A percentile compares a stretch with the other conserved stretches of the same genome.
Conservation (phyloP, 2,797 vertebrate genomes). For the Ctenopoma kingsleyae region DNA sequence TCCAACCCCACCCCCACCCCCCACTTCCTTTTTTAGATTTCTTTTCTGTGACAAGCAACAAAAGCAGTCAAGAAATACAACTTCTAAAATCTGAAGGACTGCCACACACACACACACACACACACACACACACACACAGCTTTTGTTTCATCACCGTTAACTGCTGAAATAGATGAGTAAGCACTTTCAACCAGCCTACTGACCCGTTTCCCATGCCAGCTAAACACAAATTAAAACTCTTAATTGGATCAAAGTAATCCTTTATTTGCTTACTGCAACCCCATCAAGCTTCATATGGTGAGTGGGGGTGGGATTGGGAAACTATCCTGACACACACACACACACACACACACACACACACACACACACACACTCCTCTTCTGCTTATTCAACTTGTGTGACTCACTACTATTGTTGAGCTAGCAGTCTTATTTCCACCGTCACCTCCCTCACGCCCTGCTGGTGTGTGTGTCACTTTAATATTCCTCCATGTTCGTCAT, state of each 20-base stretch:
- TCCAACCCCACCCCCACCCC: conserved; percentile 24
- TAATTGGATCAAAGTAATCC: conserved; percentile 36
- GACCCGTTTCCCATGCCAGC: conserved; percentile 58
- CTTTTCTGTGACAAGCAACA: conserved; percentile 6
- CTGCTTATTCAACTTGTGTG: conserved; percentile 41
- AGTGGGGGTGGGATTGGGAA: neutral
- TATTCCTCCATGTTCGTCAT: conserved; percentile 54
- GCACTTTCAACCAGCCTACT: conserved; percentile 54
- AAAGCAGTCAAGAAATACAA: neutral
- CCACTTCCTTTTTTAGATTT: conserved; percentile 12
- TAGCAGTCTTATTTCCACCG: conserved; percentile 18
- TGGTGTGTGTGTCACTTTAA: conserved; percentile 59
- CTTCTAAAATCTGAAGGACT: neutral
- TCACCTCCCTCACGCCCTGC: conserved; percentile 3
- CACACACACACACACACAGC: conserved; percentile 13
- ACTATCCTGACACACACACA: neutral
- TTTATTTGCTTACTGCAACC: neutral
- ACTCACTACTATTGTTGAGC: conserved; percentile 44
- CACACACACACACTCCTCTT: conserved; percentile 12
- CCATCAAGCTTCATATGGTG: neutral
- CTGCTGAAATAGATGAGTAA: conserved; percentile 36
- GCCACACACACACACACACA: conserved; percentile 19
- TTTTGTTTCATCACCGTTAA: conserved; percentile 28
- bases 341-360: neutral
- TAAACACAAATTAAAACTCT: conserved; percentile 2